Percentiles rank a stretch among this genome's conserved stretches.
phyloP scores from a whole-genome alignment of 2,888 invertebrate species.

The Glyphotaelius pellucidus region DNA sequence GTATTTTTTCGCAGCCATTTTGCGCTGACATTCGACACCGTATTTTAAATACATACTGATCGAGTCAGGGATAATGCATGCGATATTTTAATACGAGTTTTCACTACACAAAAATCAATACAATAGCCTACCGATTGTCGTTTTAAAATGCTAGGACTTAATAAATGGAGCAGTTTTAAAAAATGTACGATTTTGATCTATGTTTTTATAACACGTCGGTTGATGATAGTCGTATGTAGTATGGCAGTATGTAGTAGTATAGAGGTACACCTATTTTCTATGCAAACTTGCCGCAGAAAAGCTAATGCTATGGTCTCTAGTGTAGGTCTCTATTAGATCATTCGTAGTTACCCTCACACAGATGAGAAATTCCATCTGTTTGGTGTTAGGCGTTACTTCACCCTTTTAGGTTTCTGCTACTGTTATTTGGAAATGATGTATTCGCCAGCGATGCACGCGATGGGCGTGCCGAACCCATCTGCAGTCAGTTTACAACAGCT shows the following conservation, averaged over 20 bases:
- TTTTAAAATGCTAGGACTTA: background rate
- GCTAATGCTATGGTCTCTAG: background rate
- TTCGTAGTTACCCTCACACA: background rate
- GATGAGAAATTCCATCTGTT: background rate
- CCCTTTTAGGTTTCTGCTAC: background rate
- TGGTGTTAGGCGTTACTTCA: background rate
- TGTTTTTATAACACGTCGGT: background rate
- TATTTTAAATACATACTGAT: constrained; percentile 15
- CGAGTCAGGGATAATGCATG: background rate
- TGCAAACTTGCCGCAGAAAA: background rate
- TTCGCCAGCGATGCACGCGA: constrained; percentile 12
- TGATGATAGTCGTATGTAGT: no score
- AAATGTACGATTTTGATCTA: background rate
- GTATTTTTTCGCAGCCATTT: constrained; percentile 12
- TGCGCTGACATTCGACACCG: constrained; percentile 3
- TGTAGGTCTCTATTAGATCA: background rate
- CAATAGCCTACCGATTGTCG: background rate
- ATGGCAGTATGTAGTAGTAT: no score
- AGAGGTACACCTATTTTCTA: background rate
- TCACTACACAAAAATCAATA: background rate
- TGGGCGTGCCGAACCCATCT: constrained; percentile 29
- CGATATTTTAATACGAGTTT: background rate
- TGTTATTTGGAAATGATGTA: constrained; percentile 2
- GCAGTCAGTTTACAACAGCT: constrained; percentile 14
- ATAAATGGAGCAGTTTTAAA: no score